A percentile compares a stretch with the other conserved stretches of the same genome.
These are phyloP conservation scores for Dryoscopus gambensis DNA, from an alignment of 2,113 vertebrate species.

Conservation along the genomic window DNA sequence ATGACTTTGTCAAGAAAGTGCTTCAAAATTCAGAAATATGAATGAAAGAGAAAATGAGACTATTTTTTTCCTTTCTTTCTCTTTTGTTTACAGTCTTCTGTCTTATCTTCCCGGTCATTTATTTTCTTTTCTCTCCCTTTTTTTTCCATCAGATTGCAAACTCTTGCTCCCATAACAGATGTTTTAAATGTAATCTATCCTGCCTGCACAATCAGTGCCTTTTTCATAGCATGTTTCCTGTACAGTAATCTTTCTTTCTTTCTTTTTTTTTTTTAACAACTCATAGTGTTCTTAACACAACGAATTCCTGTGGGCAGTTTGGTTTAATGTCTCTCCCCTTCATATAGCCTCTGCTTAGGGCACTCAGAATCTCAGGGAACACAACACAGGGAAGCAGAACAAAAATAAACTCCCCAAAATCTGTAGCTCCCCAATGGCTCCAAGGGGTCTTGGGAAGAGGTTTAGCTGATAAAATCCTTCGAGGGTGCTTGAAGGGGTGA, in stretches of 20 bases:
- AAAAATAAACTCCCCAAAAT: constrained; percentile 39
- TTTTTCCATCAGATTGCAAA: background rate
- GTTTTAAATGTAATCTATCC: background rate
- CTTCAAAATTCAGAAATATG: background rate
- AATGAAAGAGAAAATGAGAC: background rate
- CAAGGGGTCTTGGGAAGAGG: constrained; percentile 13
- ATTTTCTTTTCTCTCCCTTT: background rate
- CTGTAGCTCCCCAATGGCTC: background rate
- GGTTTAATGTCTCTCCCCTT: background rate
- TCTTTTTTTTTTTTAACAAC: background rate
- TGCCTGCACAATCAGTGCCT: background rate
- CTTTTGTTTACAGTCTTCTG: background rate
- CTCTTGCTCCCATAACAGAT: background rate
- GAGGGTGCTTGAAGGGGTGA: background rate
- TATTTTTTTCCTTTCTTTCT: background rate
- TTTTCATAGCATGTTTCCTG: background rate
- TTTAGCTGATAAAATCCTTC: constrained; percentile 44
- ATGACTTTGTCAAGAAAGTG: background rate
- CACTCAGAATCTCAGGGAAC: background rate
- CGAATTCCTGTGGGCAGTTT: background rate
- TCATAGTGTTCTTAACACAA: background rate
- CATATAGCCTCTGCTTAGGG: background rate
- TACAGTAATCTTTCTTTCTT: background rate
- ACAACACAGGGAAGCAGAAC: background rate
- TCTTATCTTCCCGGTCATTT: background rate